Evolutionary conservation across 2,797 vertebrate genomes (phyloP).

Genomic region (Botia almorhae): DNA sequence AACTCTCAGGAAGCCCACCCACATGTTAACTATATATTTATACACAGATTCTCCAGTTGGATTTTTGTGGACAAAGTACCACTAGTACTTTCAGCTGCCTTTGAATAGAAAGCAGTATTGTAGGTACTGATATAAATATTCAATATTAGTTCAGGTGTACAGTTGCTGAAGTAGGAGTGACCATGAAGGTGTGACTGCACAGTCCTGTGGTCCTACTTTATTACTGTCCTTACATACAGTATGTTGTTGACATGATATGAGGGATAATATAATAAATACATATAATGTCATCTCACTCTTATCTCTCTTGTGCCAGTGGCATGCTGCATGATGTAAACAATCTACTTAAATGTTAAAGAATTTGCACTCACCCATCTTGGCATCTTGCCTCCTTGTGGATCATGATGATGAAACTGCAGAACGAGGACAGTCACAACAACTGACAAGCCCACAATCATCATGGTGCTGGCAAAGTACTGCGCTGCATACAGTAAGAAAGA

Average conservation of each 20-base stretch:
- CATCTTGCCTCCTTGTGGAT: conserved; percentile 91
- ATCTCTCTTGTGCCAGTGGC: background rate
- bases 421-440: conserved; percentile 91
- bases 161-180: no score
- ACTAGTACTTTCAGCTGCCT: background rate
- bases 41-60: background rate
- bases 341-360: background rate
- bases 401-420: conserved; percentile 91
- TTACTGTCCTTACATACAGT: no score
- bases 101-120: background rate
- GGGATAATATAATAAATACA: background rate
- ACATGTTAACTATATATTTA: background rate
- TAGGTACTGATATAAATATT: background rate
- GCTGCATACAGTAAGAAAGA: conserved; percentile 72
- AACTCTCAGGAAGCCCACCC: background rate
- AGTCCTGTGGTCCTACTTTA: no score
- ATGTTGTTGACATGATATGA: background rate
- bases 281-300: background rate
- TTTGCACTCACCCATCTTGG: conserved; percentile 85
- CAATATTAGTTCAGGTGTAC: no score
- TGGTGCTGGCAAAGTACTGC: conserved; percentile 93
- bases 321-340: no score
- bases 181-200: no score
- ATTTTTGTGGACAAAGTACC: background rate
- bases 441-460: conserved; percentile 92